These are phyloP conservation scores for Archegozetes longisetosus DNA, from an alignment of 1,140 invertebrate species.

Conservation along the genomic window DNA sequence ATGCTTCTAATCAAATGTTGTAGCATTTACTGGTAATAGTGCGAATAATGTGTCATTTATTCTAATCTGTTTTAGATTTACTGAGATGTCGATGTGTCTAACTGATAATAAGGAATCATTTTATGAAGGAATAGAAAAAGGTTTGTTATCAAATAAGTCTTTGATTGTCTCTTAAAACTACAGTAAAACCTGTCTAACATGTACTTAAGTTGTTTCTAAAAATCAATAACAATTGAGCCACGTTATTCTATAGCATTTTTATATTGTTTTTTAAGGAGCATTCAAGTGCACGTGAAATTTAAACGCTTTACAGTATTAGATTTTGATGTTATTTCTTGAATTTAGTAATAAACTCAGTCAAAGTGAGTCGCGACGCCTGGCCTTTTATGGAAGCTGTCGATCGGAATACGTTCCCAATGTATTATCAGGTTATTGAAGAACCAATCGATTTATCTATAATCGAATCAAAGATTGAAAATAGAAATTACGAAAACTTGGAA, in stretches of 20 bases:
- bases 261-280: no score
- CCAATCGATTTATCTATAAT: conserved; percentile 15
- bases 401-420: conserved; percentile 1
- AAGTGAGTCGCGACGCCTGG: conserved; percentile 9
- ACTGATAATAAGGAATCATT: background rate
- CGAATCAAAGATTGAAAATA: background rate
- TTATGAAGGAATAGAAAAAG: background rate
- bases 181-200: no score
- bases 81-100: background rate
- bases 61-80: no score
- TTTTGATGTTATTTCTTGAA: background rate
- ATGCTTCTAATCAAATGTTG: no score
- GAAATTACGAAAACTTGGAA: conserved; percentile 1
- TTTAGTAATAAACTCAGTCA: conserved; percentile 7
- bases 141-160: background rate
- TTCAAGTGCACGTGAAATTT: no score
- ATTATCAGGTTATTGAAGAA: conserved; percentile 12
- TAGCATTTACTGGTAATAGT: no score
- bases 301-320: background rate
- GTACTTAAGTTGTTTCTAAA: no score
- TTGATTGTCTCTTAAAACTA: no score
- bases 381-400: conserved; percentile 11
- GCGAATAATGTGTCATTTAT: no score
- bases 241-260: no score
- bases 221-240: no score